phyloP scores from a whole-genome alignment of 1,140 invertebrate species.

The Diorhabda carinulata region DNA sequence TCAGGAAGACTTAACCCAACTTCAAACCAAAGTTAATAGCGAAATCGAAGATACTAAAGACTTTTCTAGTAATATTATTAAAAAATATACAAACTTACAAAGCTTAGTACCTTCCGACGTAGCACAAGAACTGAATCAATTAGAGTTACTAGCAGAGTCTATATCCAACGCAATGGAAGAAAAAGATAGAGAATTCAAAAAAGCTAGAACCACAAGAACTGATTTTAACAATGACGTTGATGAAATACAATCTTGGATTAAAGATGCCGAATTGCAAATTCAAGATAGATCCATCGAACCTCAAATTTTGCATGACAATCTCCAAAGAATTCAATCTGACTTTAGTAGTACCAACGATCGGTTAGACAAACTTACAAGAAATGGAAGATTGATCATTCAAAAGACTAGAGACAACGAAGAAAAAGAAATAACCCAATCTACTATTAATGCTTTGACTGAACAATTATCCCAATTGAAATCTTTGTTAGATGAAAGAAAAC shows the following conservation, averaged over 20 bases:
- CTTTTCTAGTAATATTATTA: slow-evolving; percentile 61
- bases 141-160: slow-evolving; percentile 77
- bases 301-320: slow-evolving; percentile 67
- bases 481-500: slow-evolving; percentile 77
- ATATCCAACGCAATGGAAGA: slow-evolving; percentile 76
- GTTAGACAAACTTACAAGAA: slow-evolving; percentile 71
- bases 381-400: slow-evolving; percentile 73
- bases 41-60: slow-evolving; percentile 57
- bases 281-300: slow-evolving; percentile 77
- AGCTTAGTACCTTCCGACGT: slow-evolving; percentile 71
- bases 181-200: slow-evolving; percentile 79
- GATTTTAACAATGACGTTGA: slow-evolving; percentile 78
- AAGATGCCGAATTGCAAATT: slow-evolving; percentile 75
- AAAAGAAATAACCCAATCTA: slow-evolving; percentile 69
- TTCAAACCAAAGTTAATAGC: slow-evolving; percentile 50
- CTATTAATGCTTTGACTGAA: slow-evolving; percentile 69
- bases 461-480: slow-evolving; percentile 72
- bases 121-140: slow-evolving; percentile 66
- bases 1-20: slow-evolving; percentile 51
- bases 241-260: slow-evolving; percentile 76
- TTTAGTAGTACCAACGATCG: slow-evolving; percentile 68
- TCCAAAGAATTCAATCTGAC: slow-evolving; percentile 74
- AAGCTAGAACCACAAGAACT: slow-evolving; percentile 72
- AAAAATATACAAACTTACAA: slow-evolving; percentile 61
- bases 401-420: slow-evolving; percentile 74